phyloP scores from a whole-genome alignment of 92 coral and sea anemone genomes.

The Heteractis magnifica region DNA sequence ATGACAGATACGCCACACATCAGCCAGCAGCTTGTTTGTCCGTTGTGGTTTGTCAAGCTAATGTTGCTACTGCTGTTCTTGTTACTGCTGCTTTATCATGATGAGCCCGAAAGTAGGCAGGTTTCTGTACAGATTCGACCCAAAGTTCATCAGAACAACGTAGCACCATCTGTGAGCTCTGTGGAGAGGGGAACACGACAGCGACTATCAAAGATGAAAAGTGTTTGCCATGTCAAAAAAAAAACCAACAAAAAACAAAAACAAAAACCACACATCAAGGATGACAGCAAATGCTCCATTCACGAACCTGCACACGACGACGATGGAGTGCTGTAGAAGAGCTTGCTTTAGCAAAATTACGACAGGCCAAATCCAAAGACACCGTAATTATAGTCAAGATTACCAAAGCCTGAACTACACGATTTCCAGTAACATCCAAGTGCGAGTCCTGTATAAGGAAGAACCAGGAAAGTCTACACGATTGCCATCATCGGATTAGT shows the following conservation, averaged over 20 bases:
- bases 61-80: background rate
- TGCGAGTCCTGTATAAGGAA: background rate
- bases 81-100: no score
- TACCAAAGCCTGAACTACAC: conserved; percentile 5
- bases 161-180: background rate
- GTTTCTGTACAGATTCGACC: no score
- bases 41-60: no score
- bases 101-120: no score
- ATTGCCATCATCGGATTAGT: background rate
- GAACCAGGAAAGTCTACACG: background rate
- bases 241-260: background rate
- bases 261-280: background rate
- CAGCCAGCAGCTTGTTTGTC: no score
- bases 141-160: no score
- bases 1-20: no score
- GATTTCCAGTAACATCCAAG: conserved; percentile 2
- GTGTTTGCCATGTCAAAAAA: background rate
- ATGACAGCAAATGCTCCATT: background rate
- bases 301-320: background rate
- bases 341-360: background rate
- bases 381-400: background rate
- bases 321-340: background rate
- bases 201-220: no score
- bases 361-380: conserved; percentile 1
- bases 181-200: conserved; percentile 1